phyloP scores from a whole-genome alignment of 2,797 vertebrate species.

The Macropodus opercularis region DNA sequence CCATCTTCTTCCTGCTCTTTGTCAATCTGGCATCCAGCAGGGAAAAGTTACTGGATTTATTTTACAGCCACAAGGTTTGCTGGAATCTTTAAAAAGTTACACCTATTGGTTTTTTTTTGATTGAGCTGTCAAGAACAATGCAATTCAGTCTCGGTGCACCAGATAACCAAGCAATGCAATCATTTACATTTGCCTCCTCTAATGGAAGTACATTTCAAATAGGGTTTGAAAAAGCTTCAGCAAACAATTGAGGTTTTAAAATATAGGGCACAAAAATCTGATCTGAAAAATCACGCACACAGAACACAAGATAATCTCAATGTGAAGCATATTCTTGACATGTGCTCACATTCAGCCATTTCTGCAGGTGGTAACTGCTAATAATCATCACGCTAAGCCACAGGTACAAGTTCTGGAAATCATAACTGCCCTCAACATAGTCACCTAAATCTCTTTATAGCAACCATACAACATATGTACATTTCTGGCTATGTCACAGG shows the following conservation, averaged over 20 bases:
- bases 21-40: too few relatives aligned
- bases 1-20: not conserved
- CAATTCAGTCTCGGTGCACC: too few relatives aligned
- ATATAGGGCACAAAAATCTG: not conserved
- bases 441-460: not conserved
- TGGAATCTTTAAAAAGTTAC: too few relatives aligned
- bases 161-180: too few relatives aligned
- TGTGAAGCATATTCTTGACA: constrained; percentile 32
- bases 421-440: constrained; percentile 8
- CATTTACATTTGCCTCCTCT: too few relatives aligned
- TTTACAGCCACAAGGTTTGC: too few relatives aligned
- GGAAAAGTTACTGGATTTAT: too few relatives aligned
- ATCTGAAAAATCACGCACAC: constrained; percentile 14
- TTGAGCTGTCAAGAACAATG: too few relatives aligned
- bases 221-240: not conserved
- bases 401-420: constrained; percentile 5
- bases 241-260: constrained; percentile 7
- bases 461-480: not conserved
- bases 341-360: constrained; percentile 22
- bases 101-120: too few relatives aligned
- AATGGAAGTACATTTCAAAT: not conserved
- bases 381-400: not conserved
- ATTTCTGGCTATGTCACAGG: not conserved
- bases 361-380: constrained; percentile 18
- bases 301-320: constrained; percentile 4